Conservation (phyloP, 2,888 invertebrate genomes). For the Drosophila kokeensis region DNA sequence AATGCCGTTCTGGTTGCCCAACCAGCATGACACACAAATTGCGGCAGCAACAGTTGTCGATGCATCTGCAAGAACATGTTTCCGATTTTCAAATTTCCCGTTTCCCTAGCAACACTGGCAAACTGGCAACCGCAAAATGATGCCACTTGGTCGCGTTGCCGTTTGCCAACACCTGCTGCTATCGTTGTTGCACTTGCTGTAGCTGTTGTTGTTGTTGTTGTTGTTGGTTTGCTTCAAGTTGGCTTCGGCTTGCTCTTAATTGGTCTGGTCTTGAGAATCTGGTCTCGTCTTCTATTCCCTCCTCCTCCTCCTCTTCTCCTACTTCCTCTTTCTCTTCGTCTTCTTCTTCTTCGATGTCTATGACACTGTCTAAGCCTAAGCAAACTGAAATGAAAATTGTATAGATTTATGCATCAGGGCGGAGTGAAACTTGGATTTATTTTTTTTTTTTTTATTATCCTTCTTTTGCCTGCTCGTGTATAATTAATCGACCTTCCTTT, state of each 20-base stretch:
- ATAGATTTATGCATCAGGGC: not conserved
- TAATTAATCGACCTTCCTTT: not conserved
- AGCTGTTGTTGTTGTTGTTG: not conserved
- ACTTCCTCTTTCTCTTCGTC: not conserved
- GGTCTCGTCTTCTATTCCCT: constrained; percentile 8
- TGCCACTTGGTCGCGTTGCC: constrained; percentile 68
- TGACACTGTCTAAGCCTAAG: constrained; percentile 10
- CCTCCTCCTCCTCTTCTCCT: not conserved
- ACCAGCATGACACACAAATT: constrained; percentile 80
- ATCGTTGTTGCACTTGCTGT: constrained; percentile 5
- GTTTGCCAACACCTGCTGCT: constrained; percentile 48
- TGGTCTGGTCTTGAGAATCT: constrained; percentile 38
- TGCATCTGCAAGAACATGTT: constrained; percentile 80
- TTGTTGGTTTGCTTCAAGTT: not conserved
- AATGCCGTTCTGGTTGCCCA: constrained; percentile 79
- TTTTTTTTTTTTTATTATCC: not conserved
- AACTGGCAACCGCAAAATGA: constrained; percentile 63
- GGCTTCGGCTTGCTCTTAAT: constrained; percentile 32
- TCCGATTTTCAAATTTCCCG: constrained; percentile 70
- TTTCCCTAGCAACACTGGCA: constrained; percentile 37
- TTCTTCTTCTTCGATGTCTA: not conserved
- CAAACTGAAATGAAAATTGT: constrained; percentile 21
- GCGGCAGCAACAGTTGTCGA: constrained; percentile 37
- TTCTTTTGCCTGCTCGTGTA: not conserved
- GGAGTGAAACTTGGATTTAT: not conserved